Conservation (phyloP, 2,113 vertebrate genomes). For the Pterocles gutturalis region DNA sequence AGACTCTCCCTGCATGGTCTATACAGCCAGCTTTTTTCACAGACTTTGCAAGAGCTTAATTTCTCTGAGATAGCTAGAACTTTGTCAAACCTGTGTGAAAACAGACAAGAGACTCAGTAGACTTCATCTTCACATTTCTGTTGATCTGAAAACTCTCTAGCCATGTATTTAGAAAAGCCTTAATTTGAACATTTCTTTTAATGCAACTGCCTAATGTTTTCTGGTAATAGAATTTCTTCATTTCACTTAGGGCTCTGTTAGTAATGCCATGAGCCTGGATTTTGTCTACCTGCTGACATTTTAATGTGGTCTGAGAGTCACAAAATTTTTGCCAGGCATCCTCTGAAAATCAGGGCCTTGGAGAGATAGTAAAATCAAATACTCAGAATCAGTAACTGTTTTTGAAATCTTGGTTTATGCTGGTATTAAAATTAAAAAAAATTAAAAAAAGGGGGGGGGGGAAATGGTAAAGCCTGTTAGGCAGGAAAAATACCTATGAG, state of each 20-base stretch:
- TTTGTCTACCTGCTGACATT: background rate
- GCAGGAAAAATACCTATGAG: background rate
- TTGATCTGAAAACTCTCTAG: background rate
- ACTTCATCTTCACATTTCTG: background rate
- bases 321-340: background rate
- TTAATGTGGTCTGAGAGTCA: background rate
- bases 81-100: background rate
- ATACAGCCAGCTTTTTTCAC: background rate
- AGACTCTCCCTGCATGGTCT: background rate
- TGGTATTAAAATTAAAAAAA: background rate
- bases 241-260: background rate
- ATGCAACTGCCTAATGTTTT: accelerated
- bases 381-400: background rate
- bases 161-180: background rate
- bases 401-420: background rate
- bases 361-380: background rate
- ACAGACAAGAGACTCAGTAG: background rate
- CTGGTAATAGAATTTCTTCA: background rate
- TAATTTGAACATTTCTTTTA: background rate
- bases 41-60: background rate
- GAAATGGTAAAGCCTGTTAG: accelerated
- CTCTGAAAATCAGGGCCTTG: background rate
- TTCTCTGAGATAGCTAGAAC: background rate
- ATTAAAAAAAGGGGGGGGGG: accelerated
- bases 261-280: background rate